Percentiles rank a stretch among this genome's conserved stretches.
Evolutionary conservation across 2,888 invertebrate genomes (phyloP).

Genomic region (Strigamia crassipes): DNA sequence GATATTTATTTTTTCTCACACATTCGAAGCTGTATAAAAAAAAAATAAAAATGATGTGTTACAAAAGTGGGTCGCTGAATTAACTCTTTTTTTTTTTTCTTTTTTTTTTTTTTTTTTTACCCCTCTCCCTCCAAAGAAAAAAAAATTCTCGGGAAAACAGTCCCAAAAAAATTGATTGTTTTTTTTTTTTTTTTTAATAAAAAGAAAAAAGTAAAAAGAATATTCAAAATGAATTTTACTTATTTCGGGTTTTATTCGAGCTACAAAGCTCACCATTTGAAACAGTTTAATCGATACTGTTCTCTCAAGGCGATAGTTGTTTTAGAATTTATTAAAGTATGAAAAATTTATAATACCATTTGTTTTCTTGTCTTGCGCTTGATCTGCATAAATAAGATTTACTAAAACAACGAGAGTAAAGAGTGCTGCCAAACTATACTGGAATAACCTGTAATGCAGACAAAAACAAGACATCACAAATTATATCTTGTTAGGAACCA

Average conservation of each 20-base stretch:
- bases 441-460: background rate
- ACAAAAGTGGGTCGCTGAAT: background rate
- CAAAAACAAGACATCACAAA: background rate
- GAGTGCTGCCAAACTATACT: background rate
- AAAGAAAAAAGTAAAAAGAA: too few relatives aligned
- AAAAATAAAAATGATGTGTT: background rate
- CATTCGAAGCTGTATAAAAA: background rate
- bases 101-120: too few relatives aligned
- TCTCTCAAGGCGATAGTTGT: background rate
- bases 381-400: constrained; percentile 1
- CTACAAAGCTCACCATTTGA: background rate
- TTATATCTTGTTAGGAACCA: background rate
- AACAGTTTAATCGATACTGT: background rate
- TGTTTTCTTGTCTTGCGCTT: constrained; percentile 7
- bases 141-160: too few relatives aligned
- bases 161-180: too few relatives aligned
- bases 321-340: background rate
- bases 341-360: background rate
- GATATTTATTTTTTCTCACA: background rate
- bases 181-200: too few relatives aligned
- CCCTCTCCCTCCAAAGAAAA: too few relatives aligned
- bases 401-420: background rate
- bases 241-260: background rate
- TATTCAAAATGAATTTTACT: too few relatives aligned
- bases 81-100: background rate